phyloP scores from a whole-genome alignment of 1,140 invertebrate species.

The Drosophila novamexicana region DNA sequence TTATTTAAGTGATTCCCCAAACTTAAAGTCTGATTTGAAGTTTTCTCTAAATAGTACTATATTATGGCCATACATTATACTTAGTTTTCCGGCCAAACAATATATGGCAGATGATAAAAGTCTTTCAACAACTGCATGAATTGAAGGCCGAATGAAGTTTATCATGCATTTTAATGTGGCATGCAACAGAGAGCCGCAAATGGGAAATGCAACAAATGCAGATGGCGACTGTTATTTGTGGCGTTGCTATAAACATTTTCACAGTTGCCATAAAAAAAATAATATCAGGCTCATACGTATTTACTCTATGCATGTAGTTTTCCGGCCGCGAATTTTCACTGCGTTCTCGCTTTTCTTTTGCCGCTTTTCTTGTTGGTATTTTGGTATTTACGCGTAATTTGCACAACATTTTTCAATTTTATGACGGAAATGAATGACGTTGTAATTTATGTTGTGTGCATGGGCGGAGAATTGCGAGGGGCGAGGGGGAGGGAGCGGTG shows the following conservation, averaged over 20 bases:
- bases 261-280: conserved; percentile 2
- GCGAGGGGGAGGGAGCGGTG: neutral
- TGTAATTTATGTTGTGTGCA: conserved; percentile 71
- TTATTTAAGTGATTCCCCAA: no score
- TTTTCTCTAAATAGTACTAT: neutral
- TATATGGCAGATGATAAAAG: neutral
- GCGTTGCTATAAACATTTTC: conserved; percentile 7
- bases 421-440: conserved; percentile 79
- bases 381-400: conserved; percentile 80
- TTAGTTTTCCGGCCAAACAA: neutral
- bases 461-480: neutral
- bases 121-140: conserved; percentile 7
- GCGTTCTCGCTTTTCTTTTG: conserved; percentile 37
- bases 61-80: neutral
- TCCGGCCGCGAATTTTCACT: conserved; percentile 65
- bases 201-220: conserved; percentile 9
- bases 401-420: conserved; percentile 82
- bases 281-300: neutral
- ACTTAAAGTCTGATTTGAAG: neutral
- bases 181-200: conserved; percentile 9
- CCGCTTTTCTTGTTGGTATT: conserved; percentile 28
- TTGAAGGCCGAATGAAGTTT: conserved; percentile 12
- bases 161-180: conserved; percentile 21
- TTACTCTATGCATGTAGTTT: conserved; percentile 39
- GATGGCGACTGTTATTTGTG: conserved; percentile 18